Conservation (phyloP, 2,113 vertebrate genomes). For the Callocephalon fimbriatum region DNA sequence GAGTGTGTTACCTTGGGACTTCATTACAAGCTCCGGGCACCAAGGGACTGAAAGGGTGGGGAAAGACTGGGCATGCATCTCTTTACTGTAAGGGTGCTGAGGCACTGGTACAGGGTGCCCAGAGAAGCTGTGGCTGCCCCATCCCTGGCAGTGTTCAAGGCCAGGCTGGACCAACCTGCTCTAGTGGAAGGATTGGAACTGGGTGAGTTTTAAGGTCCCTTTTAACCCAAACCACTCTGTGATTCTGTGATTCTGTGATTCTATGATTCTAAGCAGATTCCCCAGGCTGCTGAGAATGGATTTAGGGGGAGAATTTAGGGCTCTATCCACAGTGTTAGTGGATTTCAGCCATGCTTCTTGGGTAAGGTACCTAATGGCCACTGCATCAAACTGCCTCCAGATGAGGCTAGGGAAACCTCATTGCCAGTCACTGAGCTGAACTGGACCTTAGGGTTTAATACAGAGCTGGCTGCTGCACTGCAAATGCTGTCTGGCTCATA, state of each 20-base stretch:
- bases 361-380: neutral
- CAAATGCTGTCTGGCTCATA: neutral
- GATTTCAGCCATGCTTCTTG: neutral
- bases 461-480: neutral
- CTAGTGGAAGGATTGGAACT: neutral
- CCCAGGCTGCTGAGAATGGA: neutral
- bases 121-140: neutral
- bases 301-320: neutral
- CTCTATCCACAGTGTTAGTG: neutral
- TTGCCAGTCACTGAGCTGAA: neutral
- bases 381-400: neutral
- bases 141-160: neutral
- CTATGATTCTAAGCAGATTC: neutral
- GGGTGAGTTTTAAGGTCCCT: neutral
- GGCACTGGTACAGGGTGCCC: neutral
- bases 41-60: neutral
- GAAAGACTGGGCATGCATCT: neutral
- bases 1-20: accelerated
- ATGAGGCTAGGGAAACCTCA: neutral
- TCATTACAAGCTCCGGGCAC: neutral
- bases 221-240: neutral
- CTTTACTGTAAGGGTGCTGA: neutral
- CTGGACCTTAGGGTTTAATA: neutral
- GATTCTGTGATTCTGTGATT: neutral
- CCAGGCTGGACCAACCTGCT: neutral